Conservation (phyloP, 2,113 vertebrate genomes). For the Limnothrissa miodon region DNA sequence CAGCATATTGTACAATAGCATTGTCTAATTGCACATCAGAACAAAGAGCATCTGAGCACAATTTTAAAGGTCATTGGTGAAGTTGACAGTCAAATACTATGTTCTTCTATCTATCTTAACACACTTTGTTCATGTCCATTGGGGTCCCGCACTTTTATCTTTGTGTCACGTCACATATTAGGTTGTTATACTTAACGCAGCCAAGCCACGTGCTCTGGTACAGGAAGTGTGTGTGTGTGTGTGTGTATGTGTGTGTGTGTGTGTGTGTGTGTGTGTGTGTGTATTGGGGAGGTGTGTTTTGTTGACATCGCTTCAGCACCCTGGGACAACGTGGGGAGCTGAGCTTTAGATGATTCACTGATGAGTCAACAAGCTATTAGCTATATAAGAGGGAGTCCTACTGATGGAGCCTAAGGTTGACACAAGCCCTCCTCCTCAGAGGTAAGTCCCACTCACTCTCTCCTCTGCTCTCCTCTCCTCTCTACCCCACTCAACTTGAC, state of each 20-base stretch:
- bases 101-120: too few species aligned
- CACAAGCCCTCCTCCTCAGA: slow-evolving; percentile 44
- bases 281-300: slow-evolving; percentile 9
- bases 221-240: slow-evolving; percentile 21
- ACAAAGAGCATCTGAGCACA: background rate
- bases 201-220: background rate
- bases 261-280: slow-evolving; percentile 16
- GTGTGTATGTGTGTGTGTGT: slow-evolving; percentile 21
- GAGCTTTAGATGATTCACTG: slow-evolving; percentile 51
- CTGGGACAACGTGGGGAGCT: slow-evolving; percentile 27
- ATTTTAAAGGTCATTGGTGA: background rate
- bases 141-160: background rate
- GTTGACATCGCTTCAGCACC: background rate
- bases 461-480: slow-evolving; percentile 24
- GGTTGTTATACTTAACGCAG: background rate
- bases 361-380: slow-evolving; percentile 50
- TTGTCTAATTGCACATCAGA: background rate
- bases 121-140: background rate
- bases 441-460: slow-evolving; percentile 34
- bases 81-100: background rate
- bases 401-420: slow-evolving; percentile 47
- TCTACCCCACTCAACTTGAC: background rate
- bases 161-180: background rate
- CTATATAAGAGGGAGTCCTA: slow-evolving; percentile 47
- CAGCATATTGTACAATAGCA: background rate